These are phyloP conservation scores for Drosophila siamana DNA, from an alignment of 2,888 invertebrate genomes.

Conservation along the genomic window DNA sequence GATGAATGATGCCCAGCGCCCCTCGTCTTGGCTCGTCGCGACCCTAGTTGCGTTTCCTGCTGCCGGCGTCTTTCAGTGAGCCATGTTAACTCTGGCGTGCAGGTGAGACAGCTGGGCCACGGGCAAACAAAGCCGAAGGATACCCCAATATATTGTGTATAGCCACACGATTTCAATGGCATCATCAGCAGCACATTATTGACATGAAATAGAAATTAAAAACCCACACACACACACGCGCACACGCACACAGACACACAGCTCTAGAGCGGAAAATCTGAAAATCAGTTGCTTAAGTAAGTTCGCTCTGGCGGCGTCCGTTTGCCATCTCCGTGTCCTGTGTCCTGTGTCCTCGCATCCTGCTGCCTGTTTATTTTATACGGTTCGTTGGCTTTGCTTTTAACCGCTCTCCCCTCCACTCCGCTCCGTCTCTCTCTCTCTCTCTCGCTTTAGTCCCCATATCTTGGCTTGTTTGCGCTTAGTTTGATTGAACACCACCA, in stretches of 20 bases:
- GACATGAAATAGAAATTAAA: conserved; percentile 64
- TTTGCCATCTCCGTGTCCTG: conserved; percentile 49
- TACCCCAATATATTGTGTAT: conserved; percentile 18
- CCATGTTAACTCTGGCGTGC: conserved; percentile 2
- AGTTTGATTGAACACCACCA: conserved; percentile 78
- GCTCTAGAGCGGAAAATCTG: conserved; percentile 62
- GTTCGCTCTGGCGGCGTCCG: conserved; percentile 45
- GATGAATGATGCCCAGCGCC: conserved; percentile 72
- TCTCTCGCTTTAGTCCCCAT: background rate
- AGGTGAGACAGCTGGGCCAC: conserved; percentile 36
- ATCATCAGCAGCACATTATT: conserved; percentile 61
- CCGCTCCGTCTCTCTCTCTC: background rate
- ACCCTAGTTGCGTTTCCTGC: too few relatives aligned
- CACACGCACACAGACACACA: conserved; percentile 12
- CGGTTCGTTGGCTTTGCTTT: conserved; percentile 73
- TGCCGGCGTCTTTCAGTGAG: background rate
- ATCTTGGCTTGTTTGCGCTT: conserved; percentile 66
- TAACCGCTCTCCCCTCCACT: conserved; percentile 23
- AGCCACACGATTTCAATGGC: conserved; percentile 22
- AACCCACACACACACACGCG: conserved; percentile 32
- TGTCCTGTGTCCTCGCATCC: conserved; percentile 44
- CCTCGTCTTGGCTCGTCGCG: too few relatives aligned
- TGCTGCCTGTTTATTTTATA: conserved; percentile 68
- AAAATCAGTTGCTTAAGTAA: conserved; percentile 78
- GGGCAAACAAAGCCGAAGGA: conserved; percentile 39